Conservation (phyloP, 2,797 vertebrate species). For the Anguilla obscura region DNA sequence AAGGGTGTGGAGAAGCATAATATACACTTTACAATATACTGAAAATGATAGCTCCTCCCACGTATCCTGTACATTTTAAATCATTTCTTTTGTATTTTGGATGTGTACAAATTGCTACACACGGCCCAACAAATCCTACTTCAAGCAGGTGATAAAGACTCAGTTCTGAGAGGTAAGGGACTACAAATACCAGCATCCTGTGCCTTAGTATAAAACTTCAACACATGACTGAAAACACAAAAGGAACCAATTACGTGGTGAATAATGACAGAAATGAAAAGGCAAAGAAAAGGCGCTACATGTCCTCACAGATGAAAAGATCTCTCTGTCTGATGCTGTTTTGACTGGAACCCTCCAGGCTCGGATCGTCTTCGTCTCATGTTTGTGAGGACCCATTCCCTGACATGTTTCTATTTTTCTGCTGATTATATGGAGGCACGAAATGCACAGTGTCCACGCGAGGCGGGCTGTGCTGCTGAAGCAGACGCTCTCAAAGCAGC, state of each 20-base stretch:
- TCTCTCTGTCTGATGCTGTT: not conserved
- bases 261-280: conserved; percentile 13
- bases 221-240: not conserved
- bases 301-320: not conserved
- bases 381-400: not conserved
- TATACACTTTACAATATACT: not conserved
- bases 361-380: not conserved
- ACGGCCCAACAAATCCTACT: not conserved
- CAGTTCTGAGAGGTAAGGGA: not conserved
- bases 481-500: not conserved
- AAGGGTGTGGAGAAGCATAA: not conserved
- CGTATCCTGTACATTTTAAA: too few relatives aligned
- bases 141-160: not conserved
- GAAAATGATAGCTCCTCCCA: not conserved
- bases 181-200: not conserved
- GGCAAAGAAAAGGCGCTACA: not conserved
- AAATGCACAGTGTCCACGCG: not conserved
- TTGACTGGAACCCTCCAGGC: not conserved
- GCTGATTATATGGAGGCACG: not conserved
- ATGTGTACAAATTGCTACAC: not conserved
- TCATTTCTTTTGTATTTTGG: not conserved
- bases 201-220: not conserved
- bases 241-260: not conserved
- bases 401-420: not conserved
- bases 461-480: not conserved